phyloP scores from a whole-genome alignment of 2,113 vertebrate species.

The Aleadryas rufinucha region DNA sequence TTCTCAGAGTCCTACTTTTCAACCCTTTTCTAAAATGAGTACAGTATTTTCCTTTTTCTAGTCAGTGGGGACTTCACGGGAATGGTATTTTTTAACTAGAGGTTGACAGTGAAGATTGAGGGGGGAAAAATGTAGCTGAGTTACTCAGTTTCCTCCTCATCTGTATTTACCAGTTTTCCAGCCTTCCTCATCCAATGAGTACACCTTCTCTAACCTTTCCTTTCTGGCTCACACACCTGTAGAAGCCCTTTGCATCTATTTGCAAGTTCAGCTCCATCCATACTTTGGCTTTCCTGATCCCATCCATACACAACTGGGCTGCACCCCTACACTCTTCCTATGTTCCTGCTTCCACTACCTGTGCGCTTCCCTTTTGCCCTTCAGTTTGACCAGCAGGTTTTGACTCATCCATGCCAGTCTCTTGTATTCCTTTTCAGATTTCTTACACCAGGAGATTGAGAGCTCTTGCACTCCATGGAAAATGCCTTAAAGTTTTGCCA shows the following conservation, averaged over 20 bases:
- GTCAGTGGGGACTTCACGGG: background rate
- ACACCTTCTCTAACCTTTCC: background rate
- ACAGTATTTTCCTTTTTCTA: background rate
- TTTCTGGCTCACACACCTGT: background rate
- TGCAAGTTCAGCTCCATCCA: background rate
- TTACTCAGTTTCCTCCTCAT: background rate
- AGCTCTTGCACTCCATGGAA: background rate
- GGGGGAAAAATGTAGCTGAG: background rate
- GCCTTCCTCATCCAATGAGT: background rate
- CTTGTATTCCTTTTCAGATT: background rate
- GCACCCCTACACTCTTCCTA: fast-evolving
- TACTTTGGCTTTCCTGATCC: no score
- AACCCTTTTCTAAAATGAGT: background rate
- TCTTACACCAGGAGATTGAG: background rate
- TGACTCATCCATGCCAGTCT: background rate
- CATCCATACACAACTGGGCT: background rate
- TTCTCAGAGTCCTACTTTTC: background rate
- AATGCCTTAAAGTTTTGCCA: background rate
- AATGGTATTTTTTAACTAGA: background rate
- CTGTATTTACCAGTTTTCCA: background rate
- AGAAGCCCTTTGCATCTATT: background rate
- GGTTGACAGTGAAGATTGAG: background rate
- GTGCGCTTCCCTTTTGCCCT: background rate
- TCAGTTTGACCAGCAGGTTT: background rate
- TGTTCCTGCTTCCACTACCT: background rate